A percentile compares a stretch with the other conserved stretches of the same genome.
These are phyloP conservation scores for Lottia scabra DNA, from an alignment of 2,888 invertebrate species.

Conservation along the genomic window DNA sequence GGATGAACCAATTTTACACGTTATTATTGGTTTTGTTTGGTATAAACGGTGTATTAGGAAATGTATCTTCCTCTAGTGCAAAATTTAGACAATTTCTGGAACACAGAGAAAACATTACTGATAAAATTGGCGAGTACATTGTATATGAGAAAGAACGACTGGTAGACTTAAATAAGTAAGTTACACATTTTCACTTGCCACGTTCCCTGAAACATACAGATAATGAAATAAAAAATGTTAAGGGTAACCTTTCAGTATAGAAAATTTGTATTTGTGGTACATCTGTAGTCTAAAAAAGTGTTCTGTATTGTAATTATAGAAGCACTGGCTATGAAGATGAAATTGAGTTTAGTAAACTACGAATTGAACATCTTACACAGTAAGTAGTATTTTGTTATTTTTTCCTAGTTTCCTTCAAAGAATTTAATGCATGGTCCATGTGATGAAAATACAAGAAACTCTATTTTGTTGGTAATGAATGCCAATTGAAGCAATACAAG, in stretches of 20 bases:
- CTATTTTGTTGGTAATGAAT: too few species aligned
- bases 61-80: neutral
- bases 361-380: neutral
- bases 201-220: too few species aligned
- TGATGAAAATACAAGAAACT: too few species aligned
- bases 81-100: neutral
- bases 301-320: neutral
- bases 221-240: too few species aligned
- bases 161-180: constrained; percentile 13
- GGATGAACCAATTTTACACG: too few species aligned
- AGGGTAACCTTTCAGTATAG: too few species aligned
- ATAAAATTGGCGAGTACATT: constrained; percentile 9
- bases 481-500: too few species aligned
- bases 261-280: too few species aligned
- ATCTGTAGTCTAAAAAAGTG: too few species aligned
- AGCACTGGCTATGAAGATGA: neutral
- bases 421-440: too few species aligned
- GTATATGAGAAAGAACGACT: constrained; percentile 13
- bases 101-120: neutral
- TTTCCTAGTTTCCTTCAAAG: too few species aligned
- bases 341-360: neutral
- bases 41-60: neutral
- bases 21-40: neutral
- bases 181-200: neutral
- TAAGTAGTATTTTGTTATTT: neutral